Evolutionary conservation across 2,797 vertebrate genomes (phyloP), one percentile per base, ranked within the genome.

Genomic region (Coracias cyanogaster): DNA sequence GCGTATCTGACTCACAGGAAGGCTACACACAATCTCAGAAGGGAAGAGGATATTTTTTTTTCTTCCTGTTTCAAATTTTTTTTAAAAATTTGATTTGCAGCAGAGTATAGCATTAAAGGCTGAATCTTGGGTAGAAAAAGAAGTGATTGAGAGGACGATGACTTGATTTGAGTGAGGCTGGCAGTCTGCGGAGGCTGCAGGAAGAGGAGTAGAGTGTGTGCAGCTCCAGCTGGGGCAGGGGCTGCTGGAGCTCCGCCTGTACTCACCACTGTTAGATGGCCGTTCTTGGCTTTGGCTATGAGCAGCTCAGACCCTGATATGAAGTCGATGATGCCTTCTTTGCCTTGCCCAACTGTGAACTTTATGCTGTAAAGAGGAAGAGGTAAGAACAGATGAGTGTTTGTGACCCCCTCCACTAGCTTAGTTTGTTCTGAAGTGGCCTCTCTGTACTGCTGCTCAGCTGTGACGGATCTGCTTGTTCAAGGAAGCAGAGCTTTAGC

Each of bases 221-320:
- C 15, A 20, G 78, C 49, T 83, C 79, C 72, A 78, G 2, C 4
- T 70, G 43, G 51, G 72, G 55, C 28, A 67, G 25, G 45, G 66
- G 88, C 66, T 33, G 74, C 15, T 37, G 37, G 37, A 37, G 37
- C 49, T 7, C 7, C 6, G 80, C 37, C 52, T 6, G 16, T 41
- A 98, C 99, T 99, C 97, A 99, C 99, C 98, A 99, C 99, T 96
- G 99, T 99, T 96, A 99, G 97, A 94, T 99, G 99, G 89, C 99
- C 99, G 0, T 99, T 99, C 98, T 99, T 99, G 54, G 99, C 98
- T 97, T 99, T 99, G 95, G 98, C 98, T 94, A 99, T 98, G 51
- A 99, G 98, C 37, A 99, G 97, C 89, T 99, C 99, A 3, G 99
- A 99, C 46, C 99, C 99, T 0, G 99, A 98, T 6, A 99, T 99